Evolutionary conservation across 2,113 vertebrate genomes (phyloP), one percentile per base, ranked within the genome.

Genomic region (Fulmarus glacialis): DNA sequence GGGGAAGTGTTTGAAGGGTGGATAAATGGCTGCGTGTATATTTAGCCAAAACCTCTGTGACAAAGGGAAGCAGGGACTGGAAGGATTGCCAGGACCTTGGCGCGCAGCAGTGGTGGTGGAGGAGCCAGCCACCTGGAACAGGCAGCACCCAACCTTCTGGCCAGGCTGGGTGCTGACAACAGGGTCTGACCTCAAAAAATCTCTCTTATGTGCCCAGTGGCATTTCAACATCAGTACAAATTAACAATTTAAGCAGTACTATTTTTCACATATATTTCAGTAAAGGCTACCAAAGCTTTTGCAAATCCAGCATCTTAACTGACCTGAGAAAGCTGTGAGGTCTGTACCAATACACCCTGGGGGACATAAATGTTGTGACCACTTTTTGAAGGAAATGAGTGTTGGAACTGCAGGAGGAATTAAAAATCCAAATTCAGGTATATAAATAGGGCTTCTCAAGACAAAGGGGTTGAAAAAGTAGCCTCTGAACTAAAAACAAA

Each of bases 1-100:
- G 84, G 82, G 97, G 97, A 97, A 97, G 66, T 48, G 66, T 68
- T 48, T 93, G 93, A 93, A 95, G 59, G 78, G 84, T 95, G 95
- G 96, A 96, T 91, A 87, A 97, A 91, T 82, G 78, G 50, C 56
- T 71, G 52, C 0, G 8, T 73, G 87, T 96, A 91, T 96, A 95
- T 97, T 95, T 97, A 97, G 89, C 81, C 48, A 87, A 83, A 92
- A 74, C 13, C 59, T 94, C 80, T 34, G 4, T 78, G 83, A 81
- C 81, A 90, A 79, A 89, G 78, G 91, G 81, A 94, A 78, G 48
- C 62, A 45, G 70, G 60, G 88, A 13, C 82, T 88, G 43, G 82
- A 93, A 88, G 72, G 42, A 12, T 53, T 82, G 27, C 60, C 63
- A 48, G 86, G 30, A 42, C 36, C 38, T 72, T 17, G 29, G 48